Evolutionary conservation across 2,113 vertebrate species (phyloP).

Genomic region (Dipodomys ordii): DNA sequence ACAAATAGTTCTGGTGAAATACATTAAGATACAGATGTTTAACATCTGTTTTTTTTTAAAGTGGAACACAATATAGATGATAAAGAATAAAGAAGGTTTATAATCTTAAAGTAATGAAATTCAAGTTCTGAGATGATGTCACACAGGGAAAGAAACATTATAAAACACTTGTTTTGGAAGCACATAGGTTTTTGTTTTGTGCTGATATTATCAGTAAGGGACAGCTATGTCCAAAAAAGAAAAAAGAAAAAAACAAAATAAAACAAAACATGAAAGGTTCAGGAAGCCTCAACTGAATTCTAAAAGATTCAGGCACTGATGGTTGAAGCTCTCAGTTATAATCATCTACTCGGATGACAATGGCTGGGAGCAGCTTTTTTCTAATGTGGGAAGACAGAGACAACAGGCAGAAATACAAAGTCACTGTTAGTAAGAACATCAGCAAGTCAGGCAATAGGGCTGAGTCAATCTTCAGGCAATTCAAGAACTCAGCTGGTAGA

Average conservation of each 20-base stretch:
- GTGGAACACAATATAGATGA: background rate
- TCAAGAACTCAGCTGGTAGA: background rate
- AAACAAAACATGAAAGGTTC: background rate
- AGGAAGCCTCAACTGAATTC: background rate
- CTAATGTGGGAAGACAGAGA: background rate
- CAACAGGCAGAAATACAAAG: background rate
- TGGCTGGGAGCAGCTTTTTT: background rate
- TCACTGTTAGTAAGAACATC: background rate
- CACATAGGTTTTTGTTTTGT: background rate
- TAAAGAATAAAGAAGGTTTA: background rate
- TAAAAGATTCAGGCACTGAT: slow-evolving; percentile 61
- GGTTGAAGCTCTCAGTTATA: slow-evolving; percentile 1
- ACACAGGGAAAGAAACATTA: background rate
- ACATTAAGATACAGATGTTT: slow-evolving; percentile 26
- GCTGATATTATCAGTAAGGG: background rate
- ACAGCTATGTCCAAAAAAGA: background rate
- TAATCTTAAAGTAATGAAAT: background rate
- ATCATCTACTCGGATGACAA: background rate
- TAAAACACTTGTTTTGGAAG: slow-evolving; percentile 3
- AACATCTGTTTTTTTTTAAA: slow-evolving; percentile 37
- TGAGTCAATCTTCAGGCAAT: slow-evolving; percentile 21
- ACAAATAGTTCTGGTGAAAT: slow-evolving; percentile 31
- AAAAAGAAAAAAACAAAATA: background rate
- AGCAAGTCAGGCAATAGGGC: background rate
- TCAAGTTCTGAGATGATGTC: slow-evolving; percentile 30